These are phyloP conservation scores for crab-eating macaque (Macaca fascicularis) DNA, from an alignment of 2,113 vertebrate species.

Conservation along the genomic window DNA sequence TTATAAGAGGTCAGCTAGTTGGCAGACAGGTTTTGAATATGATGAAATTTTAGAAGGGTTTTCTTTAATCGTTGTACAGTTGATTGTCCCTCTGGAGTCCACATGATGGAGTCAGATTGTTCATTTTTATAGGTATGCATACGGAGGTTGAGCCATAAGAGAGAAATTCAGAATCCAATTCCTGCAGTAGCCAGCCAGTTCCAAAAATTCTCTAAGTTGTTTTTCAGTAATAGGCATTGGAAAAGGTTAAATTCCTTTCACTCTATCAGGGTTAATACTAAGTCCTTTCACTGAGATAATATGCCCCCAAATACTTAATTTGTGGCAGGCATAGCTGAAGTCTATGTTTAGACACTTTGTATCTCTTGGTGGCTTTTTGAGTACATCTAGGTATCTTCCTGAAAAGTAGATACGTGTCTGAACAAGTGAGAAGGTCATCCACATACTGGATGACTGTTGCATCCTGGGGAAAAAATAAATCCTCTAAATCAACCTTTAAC, in stretches of 20 bases:
- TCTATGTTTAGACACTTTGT: neutral
- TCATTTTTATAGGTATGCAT: neutral
- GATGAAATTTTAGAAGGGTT: too few relatives aligned
- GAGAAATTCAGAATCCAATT: neutral
- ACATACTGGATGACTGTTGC: neutral
- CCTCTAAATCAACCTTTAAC: neutral
- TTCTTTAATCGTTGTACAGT: neutral
- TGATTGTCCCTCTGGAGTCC: neutral
- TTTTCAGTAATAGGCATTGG: neutral
- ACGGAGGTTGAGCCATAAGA: neutral
- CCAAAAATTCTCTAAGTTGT: neutral
- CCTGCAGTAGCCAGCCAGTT: neutral
- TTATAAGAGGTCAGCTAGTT: too few relatives aligned
- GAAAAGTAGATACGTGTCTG: neutral
- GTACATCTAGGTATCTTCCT: neutral
- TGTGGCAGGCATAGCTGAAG: neutral
- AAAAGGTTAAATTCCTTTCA: neutral
- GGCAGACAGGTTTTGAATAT: too few relatives aligned
- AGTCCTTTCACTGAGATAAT: neutral
- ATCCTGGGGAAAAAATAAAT: neutral
- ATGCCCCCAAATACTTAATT: neutral
- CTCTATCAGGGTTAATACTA: neutral
- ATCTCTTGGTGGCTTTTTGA: neutral
- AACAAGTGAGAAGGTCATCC: neutral
- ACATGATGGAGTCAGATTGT: neutral